Base-by-base conservation (phyloP, 2,113 vertebrate species). In the Lepidothrix coronata region DNA sequence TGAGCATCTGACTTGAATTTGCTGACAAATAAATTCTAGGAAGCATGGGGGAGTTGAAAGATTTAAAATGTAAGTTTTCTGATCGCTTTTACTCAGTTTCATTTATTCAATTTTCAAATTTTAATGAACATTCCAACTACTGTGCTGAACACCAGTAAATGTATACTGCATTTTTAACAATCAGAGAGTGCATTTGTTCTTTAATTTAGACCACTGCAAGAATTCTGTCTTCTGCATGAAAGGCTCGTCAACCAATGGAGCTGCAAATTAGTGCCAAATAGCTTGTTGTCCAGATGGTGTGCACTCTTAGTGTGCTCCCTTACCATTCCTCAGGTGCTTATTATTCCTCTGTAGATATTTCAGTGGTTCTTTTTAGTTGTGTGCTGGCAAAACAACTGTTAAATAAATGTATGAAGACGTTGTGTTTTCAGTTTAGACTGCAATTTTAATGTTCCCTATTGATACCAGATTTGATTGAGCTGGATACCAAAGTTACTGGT, bases 371-470 rank as follows among this genome's bases (percentile, higher is more conserved):
- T 78, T 80, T 91, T 73, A 39, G 8, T 84, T 87, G 44, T 48
- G 33, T 74, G 41, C 70, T 93, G 94, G 75, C 84, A 92, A 89
- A 97, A 88, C 73, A 94, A 73, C 44, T 95, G 75, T 78, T 96
- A 96, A 93, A 81, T 93, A 89, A 96, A 86, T 86, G 80, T 68
- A 84, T 66, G 54, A 94, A 85, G 66, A 41, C 70, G 61, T 9
- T 78, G 58, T 89, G 51, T 48, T 96, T 97, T 73, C 79, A 62
- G 75, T 73, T 96, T 57, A 92, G 72, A 49, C 71, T 78, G 79
- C 52, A 66, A 55, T 77, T 76, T 83, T 81, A 73, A 58, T 71
- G 68, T 57, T 95, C 66, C 27, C 54, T 90, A 16, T 57, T 31
- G 79, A 82, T 68, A 77, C 33, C 33, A 51, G 71, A 43, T 92